Conservation (phyloP, 2,113 vertebrate species). For the Trachemys scripta region DNA sequence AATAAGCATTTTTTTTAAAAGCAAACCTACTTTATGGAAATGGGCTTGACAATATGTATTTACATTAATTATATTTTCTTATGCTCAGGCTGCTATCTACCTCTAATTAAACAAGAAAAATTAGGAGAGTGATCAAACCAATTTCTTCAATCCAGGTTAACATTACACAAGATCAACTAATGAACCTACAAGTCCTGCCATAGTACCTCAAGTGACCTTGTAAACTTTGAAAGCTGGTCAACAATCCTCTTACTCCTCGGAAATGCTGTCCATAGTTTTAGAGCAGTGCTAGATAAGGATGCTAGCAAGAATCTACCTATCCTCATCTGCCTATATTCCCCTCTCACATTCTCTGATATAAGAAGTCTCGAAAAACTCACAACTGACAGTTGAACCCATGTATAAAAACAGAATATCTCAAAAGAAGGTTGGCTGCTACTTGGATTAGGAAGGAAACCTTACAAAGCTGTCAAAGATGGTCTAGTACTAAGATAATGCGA, state of each 20-base stretch:
- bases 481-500: neutral
- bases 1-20: neutral
- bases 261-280: constrained; percentile 44
- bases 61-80: constrained; percentile 61
- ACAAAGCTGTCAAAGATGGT: neutral
- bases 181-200: constrained; percentile 66
- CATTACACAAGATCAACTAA: constrained; percentile 53
- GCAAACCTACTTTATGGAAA: constrained; percentile 47
- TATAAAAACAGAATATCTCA: constrained; percentile 5
- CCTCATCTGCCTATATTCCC: neutral
- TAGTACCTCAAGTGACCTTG: constrained; percentile 75
- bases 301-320: constrained; percentile 22
- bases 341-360: neutral
- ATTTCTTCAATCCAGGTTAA: constrained; percentile 52
- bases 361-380: neutral
- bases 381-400: neutral
- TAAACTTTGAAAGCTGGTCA: constrained; percentile 72
- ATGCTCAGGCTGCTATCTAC: constrained; percentile 44
- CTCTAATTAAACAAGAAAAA: constrained; percentile 67
- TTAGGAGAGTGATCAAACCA: constrained; percentile 54
- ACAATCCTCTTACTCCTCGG: constrained; percentile 66
- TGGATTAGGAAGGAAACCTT: neutral
- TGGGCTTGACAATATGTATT: constrained; percentile 57
- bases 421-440: neutral
- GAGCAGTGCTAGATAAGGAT: neutral